These are phyloP conservation scores for Cerceris rybyensis DNA, from an alignment of 2,888 invertebrate genomes.

Conservation along the genomic window DNA sequence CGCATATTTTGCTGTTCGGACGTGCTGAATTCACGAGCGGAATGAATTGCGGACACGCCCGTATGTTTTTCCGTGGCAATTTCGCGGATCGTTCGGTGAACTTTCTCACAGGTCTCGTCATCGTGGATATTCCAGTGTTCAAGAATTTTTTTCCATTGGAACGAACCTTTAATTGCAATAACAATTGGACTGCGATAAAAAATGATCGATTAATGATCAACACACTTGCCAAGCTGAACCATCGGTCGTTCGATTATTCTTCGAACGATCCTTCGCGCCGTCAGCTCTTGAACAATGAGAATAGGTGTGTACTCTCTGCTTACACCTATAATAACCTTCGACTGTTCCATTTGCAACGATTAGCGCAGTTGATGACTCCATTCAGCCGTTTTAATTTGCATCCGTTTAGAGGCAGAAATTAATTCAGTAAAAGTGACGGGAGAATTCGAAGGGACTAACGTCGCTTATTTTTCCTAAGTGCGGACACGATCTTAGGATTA, in stretches of 20 bases:
- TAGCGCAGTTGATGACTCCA: not conserved
- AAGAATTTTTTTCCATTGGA: slow-evolving; percentile 40
- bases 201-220: slow-evolving; percentile 30
- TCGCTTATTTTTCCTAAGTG: too few species aligned
- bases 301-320: slow-evolving; percentile 15
- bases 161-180: slow-evolving; percentile 63
- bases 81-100: slow-evolving; percentile 47
- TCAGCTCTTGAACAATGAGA: slow-evolving; percentile 38
- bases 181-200: slow-evolving; percentile 38
- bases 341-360: slow-evolving; percentile 2
- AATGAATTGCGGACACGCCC: slow-evolving; percentile 43
- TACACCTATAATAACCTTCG: slow-evolving; percentile 11
- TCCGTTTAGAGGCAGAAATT: not conserved
- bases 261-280: slow-evolving; percentile 13
- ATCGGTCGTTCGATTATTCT: slow-evolving; percentile 40
- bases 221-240: slow-evolving; percentile 32
- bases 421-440: not conserved
- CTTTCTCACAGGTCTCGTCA: slow-evolving; percentile 55
- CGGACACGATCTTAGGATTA: too few species aligned
- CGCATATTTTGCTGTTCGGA: slow-evolving; percentile 18
- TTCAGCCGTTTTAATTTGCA: slow-evolving; percentile 5
- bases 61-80: slow-evolving; percentile 16
- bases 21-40: slow-evolving; percentile 27
- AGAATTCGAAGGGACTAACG: too few species aligned
- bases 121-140: slow-evolving; percentile 18